Conservation (phyloP, 2,888 invertebrate species). For the Theodoxus fluviatilis region DNA sequence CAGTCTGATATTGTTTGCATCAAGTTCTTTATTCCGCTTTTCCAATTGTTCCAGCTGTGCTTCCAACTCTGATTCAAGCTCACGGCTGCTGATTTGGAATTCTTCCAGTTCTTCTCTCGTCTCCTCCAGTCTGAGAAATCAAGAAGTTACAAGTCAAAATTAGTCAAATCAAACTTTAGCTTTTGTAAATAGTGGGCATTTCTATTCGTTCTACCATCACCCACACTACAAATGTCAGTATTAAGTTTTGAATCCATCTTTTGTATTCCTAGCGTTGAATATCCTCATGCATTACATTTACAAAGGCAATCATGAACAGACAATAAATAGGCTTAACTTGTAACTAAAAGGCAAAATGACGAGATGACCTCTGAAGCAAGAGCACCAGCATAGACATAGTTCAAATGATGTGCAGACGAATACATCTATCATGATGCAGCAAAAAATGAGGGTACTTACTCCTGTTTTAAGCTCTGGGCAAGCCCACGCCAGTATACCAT, state of each 20-base stretch:
- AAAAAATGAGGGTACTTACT: conserved; percentile 44
- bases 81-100: conserved; percentile 88
- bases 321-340: too few relatives aligned
- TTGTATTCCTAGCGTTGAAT: too few relatives aligned
- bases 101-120: conserved; percentile 90
- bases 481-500: conserved; percentile 47
- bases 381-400: too few relatives aligned
- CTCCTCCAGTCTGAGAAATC: conserved; percentile 74
- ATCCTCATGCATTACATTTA: not conserved
- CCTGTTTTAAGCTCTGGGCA: conserved; percentile 50
- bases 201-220: too few relatives aligned
- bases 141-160: not conserved
- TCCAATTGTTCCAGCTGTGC: conserved; percentile 89
- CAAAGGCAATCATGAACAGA: too few relatives aligned
- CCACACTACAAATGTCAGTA: too few relatives aligned
- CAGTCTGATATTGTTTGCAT: conserved; percentile 73
- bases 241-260: too few relatives aligned
- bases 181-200: too few relatives aligned
- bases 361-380: too few relatives aligned
- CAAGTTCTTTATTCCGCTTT: conserved; percentile 83
- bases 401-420: too few relatives aligned
- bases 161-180: not conserved
- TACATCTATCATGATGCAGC: too few relatives aligned
- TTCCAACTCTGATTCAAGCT: conserved; percentile 93
- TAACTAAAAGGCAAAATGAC: too few relatives aligned